Evolutionary conservation across 2,113 vertebrate species (phyloP), one percentile per base, ranked within the genome.

Genomic region (Rhinopithecus roxellana): DNA sequence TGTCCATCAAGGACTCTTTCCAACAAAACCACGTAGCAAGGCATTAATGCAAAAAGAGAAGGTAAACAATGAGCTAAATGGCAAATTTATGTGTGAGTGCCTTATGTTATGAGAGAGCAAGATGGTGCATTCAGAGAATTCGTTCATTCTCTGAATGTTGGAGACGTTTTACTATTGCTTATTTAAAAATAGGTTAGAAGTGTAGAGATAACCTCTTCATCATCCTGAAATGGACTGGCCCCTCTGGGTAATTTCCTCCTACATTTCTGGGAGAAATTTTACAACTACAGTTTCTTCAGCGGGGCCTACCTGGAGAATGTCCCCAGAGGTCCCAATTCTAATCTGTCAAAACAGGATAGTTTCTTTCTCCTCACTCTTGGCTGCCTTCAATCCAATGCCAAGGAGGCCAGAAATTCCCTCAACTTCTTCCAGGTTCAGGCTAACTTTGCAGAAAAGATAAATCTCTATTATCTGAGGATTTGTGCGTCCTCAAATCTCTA

Each of bases 1-100:
- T 93, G n/a, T 43, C 30, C 8, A 48, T 92, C 13, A 43, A 80
- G 83, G 43, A 57, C 38, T 94, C 30, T 80, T 84, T 74, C 35
- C 43, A 38, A 57, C 22, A 95, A 90, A 94, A 80, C 32, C 57
- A 83, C 95, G 43, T 22, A 77, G 67, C 69, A 93, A 91, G 61
- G 93, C 80, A 92, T 95, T 38, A 84, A 8, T 87, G 48, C 78
- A 82, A 74, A 85, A 93, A 89, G 59, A 67, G 93, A 94, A 89
- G 50, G 64, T 8, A 79, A 95, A 94, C 8, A 59, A 30, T 79
- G 67, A 90, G 12, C n/a, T 45, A 61, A 80, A 40, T 70, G 75
- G 64, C 38, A 92, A 88, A 96, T 93, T 14, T 84, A 32, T 52
- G 6, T 67, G 13, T 43, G 27, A 48, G 74, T 79, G 69, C 22